Base-by-base conservation (phyloP, 2,797 vertebrate genomes). In the Sebastiscus tertius region DNA sequence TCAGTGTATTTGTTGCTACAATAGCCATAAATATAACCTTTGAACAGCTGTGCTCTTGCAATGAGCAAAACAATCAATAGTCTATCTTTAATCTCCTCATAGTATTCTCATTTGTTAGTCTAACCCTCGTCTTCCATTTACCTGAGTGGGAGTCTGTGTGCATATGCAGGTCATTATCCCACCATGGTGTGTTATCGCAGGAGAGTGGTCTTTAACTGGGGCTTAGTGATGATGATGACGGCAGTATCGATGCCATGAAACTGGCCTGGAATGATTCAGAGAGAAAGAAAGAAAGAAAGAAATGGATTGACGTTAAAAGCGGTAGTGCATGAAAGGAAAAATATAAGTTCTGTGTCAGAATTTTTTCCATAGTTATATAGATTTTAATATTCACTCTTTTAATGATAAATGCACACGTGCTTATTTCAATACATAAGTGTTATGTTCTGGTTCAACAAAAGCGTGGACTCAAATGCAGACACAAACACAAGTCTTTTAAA, bases 191-290 rank as follows among this genome's bases (percentile, higher is more conserved):
- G 62, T 29, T 42, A 13, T n/a, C 26, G 39, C 58, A 18, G 72
- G 8, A 59, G 18, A 63, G 55, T n/a, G 77, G 49, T 67, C 64
- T 62, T 46, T 66, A 78, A 78, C 46, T 12, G 58, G 4, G 36
- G 22, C 67, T 61, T 2, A 10, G 66, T 65, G 42, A 70, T 52
- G 62, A 36, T 42, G n/a, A 84, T 64, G 77, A 68, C 29, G 20
- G 10, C 62, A 31, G 13, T 8, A 60, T 42, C 1, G 9, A 66
- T 61, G 26, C 26, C 3, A 6, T 20, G 56, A 56, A n/a, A 24
- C 20, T 31, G 6, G 24, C 3, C 13, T 8, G 58, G 58, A 33
- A 8, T 52, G 54, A 72, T 70, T 71, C 34, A 64, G 52, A 79
- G 18, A n/a, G n/a, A n/a, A n/a, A 39, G 33, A 36, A 3, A 8